These are phyloP conservation scores for Sminthurides aquaticus DNA, from an alignment of 2,888 invertebrate genomes.

Conservation along the genomic window DNA sequence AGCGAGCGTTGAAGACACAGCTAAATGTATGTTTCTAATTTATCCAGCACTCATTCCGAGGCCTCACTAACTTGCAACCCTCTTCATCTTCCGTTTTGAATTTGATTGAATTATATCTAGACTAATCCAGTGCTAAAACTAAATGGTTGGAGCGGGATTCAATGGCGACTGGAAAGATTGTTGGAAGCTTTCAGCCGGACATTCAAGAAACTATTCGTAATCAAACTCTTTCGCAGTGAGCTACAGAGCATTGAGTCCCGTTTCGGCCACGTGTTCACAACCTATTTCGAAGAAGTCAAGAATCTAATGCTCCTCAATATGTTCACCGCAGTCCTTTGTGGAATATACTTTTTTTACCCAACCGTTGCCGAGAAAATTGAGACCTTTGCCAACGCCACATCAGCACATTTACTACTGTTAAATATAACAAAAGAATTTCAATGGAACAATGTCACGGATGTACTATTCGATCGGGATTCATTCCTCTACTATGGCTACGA, in stretches of 20 bases:
- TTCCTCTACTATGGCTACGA: constrained; percentile 13
- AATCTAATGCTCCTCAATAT: constrained; percentile 11
- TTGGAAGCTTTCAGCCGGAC: not conserved
- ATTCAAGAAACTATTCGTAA: constrained; percentile 5
- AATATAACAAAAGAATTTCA: not conserved
- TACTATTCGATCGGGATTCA: constrained; percentile 1
- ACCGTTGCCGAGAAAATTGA: not conserved
- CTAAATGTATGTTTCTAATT: constrained; percentile 56
- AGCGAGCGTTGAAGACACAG: constrained; percentile 68
- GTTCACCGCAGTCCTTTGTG: constrained; percentile 5
- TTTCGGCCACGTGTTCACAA: constrained; percentile 17
- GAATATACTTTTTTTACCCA: not conserved
- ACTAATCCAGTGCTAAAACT: constrained; percentile 19
- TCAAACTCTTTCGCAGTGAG: constrained; percentile 2
- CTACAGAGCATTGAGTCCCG: constrained; percentile 16
- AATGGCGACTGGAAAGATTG: constrained; percentile 14
- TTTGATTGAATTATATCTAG: no score
- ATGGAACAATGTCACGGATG: not conserved
- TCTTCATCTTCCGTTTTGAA: no score
- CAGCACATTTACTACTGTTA: not conserved
- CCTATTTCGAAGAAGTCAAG: constrained; percentile 17
- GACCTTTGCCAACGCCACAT: not conserved
- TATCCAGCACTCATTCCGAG: not conserved
- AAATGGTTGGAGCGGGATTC: constrained; percentile 13
- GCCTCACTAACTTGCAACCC: not conserved